Evolutionary conservation across 2,113 vertebrate species (phyloP), one percentile per base, ranked within the genome.

Genomic region (Propithecus coquereli): DNA sequence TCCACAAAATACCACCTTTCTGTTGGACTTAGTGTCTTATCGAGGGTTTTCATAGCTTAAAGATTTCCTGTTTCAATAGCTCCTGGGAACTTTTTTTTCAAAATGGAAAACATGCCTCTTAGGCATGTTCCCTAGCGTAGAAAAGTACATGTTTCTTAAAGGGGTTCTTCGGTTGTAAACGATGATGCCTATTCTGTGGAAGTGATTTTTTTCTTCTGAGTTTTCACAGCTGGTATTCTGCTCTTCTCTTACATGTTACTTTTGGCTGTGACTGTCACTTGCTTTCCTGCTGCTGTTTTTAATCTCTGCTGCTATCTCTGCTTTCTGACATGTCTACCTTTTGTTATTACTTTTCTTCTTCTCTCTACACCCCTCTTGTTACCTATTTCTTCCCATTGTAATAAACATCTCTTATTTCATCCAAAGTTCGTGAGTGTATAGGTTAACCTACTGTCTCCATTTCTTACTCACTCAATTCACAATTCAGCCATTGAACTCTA

Each of bases 241-340:
- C 70, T 84, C 76, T 68, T 79, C 66, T 76, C 50, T 84, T 66
- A 12, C 13, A 6, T 18, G 59, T 47, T 81, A 86, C 20, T 47
- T 52, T 34, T 73, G 89, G 40, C 81, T 84, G 54, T 61, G 89
- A 73, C 32, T 54, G 85, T 88, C 93, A 57, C 80, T 73, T 87
- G 79, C 37, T 94, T 76, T 70, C 68, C 45, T 13, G 12, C 27
- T 63, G 68, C 74, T 88, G 63, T 52, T 93, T 95, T 79, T 40
- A 79, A 87, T 94, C 80, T 94, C 57, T 47, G 20, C 32, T 40
- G n/a, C 30, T 40, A 5, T 80, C 57, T 43, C 52, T 96, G 76
- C 37, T 87, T 37, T 81, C 76, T 92, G n/a, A 73, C 27, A 27
- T 16, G 54, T 61, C 18, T 80, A 18, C 10, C 27, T 87, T 68